These are phyloP conservation scores for Darevskia nairensis DNA, from an alignment of 2,797 vertebrate species.

Conservation along the genomic window DNA sequence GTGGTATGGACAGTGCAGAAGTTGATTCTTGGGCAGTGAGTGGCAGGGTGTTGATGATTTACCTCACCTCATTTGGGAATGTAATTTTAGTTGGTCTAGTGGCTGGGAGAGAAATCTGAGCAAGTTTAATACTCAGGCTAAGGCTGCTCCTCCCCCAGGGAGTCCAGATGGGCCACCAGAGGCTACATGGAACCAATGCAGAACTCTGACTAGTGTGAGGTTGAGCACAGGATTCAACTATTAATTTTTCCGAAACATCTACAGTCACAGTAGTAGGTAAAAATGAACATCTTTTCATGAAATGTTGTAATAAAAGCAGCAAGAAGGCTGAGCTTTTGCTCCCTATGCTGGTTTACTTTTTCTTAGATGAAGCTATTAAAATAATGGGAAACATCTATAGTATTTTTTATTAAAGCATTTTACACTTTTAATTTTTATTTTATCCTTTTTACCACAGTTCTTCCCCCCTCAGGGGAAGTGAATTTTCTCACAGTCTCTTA, in stretches of 20 bases:
- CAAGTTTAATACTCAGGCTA: background rate
- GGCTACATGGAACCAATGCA: background rate
- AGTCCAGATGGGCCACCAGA: background rate
- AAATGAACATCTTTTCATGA: conserved; percentile 53
- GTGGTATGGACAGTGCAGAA: too few species aligned
- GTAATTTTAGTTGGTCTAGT: too few species aligned
- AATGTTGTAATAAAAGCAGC: conserved; percentile 58
- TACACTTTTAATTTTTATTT: background rate
- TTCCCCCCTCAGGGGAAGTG: conserved; percentile 54
- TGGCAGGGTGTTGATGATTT: background rate
- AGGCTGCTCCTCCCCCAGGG: background rate
- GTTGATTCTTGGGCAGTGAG: background rate
- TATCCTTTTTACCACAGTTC: background rate
- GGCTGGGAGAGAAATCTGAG: background rate
- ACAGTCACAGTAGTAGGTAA: conserved; percentile 22
- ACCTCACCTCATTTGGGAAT: background rate
- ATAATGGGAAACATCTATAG: conserved; percentile 61
- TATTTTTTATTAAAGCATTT: conserved; percentile 40
- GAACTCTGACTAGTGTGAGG: background rate
- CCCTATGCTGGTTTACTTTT: conserved; percentile 16
- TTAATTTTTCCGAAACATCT: background rate
- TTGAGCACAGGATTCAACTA: background rate
- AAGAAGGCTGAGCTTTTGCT: conserved; percentile 32
- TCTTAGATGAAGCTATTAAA: conserved; percentile 53
- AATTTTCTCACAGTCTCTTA: conserved; percentile 67